A percentile compares a stretch with the other conserved stretches of the same genome.
phyloP scores from a whole-genome alignment of 2,113 vertebrate genomes.

The Eudyptes chrysolophus region DNA sequence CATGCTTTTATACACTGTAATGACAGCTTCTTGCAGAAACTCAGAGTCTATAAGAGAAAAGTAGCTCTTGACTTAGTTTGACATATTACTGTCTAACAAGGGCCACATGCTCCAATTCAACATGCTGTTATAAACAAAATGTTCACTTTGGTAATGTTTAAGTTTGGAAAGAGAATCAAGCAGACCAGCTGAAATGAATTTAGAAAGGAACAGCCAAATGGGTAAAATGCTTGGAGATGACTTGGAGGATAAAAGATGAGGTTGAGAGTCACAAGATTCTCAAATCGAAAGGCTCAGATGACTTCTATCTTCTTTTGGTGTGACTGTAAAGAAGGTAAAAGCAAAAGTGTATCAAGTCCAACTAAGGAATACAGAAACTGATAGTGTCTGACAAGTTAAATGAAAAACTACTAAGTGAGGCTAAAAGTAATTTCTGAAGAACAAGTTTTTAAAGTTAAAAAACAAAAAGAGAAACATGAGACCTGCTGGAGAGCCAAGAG shows the following conservation, averaged over 20 bases:
- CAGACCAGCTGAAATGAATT: neutral
- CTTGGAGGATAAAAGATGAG: neutral
- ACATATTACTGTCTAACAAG: neutral
- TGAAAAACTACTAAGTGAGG: neutral
- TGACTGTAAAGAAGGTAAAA: neutral
- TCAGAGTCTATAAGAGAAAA: neutral
- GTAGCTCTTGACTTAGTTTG: neutral
- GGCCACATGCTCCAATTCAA: neutral
- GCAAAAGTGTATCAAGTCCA: neutral
- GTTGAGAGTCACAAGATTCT: neutral
- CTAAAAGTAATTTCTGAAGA: neutral
- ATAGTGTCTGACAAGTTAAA: neutral
- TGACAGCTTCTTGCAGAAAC: neutral
- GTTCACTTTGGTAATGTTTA: neutral
- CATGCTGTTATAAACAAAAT: neutral
- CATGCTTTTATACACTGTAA: neutral
- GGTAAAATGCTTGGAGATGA: neutral
- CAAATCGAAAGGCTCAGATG: neutral
- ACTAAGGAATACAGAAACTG: neutral
- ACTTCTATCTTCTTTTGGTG: neutral
- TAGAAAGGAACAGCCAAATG: neutral
- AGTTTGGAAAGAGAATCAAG: neutral
- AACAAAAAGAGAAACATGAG: neutral
- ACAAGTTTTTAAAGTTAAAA: neutral
- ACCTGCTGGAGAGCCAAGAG: neutral